phyloP scores from a whole-genome alignment of 2,797 vertebrate species.

The Eulemur albifrons region DNA sequence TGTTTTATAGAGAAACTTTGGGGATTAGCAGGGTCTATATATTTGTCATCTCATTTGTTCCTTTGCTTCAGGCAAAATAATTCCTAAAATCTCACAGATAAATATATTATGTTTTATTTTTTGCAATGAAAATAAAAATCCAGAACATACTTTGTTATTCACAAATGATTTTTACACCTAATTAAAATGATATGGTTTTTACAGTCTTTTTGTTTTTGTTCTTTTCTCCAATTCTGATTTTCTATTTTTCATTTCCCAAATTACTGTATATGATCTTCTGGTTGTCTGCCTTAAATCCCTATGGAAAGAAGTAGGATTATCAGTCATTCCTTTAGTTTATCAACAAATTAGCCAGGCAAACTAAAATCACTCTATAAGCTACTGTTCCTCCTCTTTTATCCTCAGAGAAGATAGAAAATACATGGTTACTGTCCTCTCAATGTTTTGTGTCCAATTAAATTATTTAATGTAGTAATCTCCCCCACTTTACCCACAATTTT shows the following conservation, averaged over 20 bases:
- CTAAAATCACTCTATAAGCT: neutral
- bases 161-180: neutral
- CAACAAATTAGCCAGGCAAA: neutral
- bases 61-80: neutral
- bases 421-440: neutral
- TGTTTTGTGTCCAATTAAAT: neutral
- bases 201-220: neutral
- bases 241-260: slow-evolving; percentile 1
- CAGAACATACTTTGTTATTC: neutral
- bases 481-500: neutral
- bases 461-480: neutral
- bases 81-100: neutral
- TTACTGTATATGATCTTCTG: neutral
- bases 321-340: neutral
- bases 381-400: neutral
- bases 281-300: neutral
- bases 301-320: neutral
- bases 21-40: neutral
- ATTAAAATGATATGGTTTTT: neutral
- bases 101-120: neutral
- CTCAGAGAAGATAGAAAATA: slow-evolving; percentile 25
- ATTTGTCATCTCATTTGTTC: neutral
- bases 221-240: slow-evolving; percentile 10
- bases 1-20: neutral
- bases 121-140: slow-evolving; percentile 18